Percentiles rank a stretch among this genome's conserved stretches.
phyloP scores from a whole-genome alignment of 2,888 invertebrate species.

The Stegophylla sp. region DNA sequence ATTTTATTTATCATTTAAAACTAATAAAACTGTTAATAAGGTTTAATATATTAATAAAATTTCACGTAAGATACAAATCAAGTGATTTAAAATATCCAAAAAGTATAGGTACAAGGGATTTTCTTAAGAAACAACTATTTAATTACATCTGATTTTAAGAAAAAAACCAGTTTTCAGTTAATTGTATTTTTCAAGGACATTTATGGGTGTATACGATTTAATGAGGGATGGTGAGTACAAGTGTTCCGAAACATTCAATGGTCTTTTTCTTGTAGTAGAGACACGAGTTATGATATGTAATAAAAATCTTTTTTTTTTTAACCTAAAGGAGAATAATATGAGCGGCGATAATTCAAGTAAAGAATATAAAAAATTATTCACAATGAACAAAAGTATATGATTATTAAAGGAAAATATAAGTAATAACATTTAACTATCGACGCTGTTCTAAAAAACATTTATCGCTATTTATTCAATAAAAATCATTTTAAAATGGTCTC shows the following conservation, averaged over 20 bases:
- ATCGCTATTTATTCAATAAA: background rate
- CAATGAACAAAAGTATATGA: constrained; percentile 16
- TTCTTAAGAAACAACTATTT: constrained; percentile 1
- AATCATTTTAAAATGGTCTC: constrained; percentile 9
- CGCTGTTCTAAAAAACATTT: background rate
- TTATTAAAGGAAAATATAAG: constrained; percentile 7
- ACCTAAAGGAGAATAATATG: no score
- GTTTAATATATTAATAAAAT: no score
- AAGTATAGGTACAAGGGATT: background rate
- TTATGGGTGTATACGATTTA: background rate
- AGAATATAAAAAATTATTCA: background rate
- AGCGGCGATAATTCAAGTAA: background rate
- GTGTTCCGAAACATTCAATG: background rate
- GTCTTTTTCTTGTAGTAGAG: background rate
- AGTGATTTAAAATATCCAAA: constrained; percentile 4
- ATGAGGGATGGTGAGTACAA: constrained; percentile 11
- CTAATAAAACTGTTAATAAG: no score
- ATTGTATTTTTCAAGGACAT: constrained; percentile 25
- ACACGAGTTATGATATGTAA: background rate
- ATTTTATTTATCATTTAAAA: no score
- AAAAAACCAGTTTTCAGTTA: constrained; percentile 35
- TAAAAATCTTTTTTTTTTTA: background rate
- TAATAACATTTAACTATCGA: background rate
- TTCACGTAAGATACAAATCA: background rate
- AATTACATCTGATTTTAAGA: constrained; percentile 7